phyloP scores from a whole-genome alignment of 2,797 vertebrate genomes.

The Cynopterus sphinx region DNA sequence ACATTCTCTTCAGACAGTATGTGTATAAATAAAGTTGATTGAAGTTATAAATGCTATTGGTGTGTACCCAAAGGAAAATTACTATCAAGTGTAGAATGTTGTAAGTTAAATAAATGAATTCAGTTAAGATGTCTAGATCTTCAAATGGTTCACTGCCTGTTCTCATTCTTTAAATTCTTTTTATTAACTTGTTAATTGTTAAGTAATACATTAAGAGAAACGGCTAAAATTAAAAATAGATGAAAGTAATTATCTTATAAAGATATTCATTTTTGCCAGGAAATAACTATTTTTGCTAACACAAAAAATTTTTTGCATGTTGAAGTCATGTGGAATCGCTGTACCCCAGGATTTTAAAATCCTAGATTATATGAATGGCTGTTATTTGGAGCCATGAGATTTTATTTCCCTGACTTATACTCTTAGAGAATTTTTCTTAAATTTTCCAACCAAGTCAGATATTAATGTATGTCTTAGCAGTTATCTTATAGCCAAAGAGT shows the following conservation, averaged over 20 bases:
- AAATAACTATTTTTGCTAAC: constrained; percentile 36
- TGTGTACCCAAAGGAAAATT: constrained; percentile 56
- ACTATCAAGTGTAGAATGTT: constrained; percentile 18
- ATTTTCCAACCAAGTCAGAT: constrained; percentile 19
- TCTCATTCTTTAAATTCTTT: constrained; percentile 45
- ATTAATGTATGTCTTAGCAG: background rate
- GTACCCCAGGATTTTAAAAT: constrained; percentile 17
- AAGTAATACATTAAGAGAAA: background rate
- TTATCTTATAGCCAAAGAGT: background rate
- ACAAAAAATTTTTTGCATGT: background rate
- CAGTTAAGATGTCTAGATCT: constrained; percentile 33
- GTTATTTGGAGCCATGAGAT: background rate
- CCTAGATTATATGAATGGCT: background rate
- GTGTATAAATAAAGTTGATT: constrained; percentile 22
- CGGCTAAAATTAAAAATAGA: constrained; percentile 8
- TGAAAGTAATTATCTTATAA: constrained; percentile 6
- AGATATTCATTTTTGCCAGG: background rate
- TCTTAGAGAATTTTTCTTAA: constrained; percentile 20
- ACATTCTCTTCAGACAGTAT: background rate
- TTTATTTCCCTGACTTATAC: background rate
- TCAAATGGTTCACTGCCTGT: background rate
- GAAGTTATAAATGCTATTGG: constrained; percentile 21
- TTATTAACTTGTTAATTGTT: constrained; percentile 36
- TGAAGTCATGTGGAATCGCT: constrained; percentile 14
- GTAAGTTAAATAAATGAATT: constrained; percentile 41